Conservation (phyloP, 2,888 invertebrate genomes). For the Antheraea assamensis region DNA sequence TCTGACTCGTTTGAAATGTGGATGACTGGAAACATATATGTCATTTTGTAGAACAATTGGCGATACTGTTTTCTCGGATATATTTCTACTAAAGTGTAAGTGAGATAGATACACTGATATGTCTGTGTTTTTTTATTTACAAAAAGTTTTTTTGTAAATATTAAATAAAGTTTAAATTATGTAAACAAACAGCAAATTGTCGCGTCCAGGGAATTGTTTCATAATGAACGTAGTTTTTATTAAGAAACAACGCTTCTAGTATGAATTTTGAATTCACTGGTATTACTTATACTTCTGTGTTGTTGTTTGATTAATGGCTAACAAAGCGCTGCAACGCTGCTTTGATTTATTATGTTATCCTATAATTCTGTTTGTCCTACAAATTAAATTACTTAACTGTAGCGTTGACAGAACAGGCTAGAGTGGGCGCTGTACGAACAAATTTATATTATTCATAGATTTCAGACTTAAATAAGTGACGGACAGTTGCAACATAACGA, state of each 20-base stretch:
- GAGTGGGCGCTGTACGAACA: slow-evolving; percentile 11
- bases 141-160: no score
- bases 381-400: slow-evolving; percentile 4
- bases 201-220: not conserved
- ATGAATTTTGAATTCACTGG: not conserved
- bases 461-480: not conserved
- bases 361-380: slow-evolving; percentile 1
- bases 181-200: not conserved
- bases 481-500: not conserved
- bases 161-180: not conserved
- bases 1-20: not conserved
- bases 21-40: no score
- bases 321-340: slow-evolving; percentile 2
- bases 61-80: no score
- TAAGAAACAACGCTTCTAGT: not conserved
- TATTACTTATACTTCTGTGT: not conserved
- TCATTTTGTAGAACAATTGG: no score
- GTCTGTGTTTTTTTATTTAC: not conserved
- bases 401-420: slow-evolving; percentile 7
- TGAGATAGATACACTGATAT: no score
- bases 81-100: no score
- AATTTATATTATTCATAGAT: slow-evolving; percentile 3
- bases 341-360: not conserved
- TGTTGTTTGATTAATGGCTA: not conserved
- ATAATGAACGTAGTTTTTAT: not conserved